Base-by-base conservation (phyloP, 1,140 invertebrate species). In the Periplaneta americana region DNA sequence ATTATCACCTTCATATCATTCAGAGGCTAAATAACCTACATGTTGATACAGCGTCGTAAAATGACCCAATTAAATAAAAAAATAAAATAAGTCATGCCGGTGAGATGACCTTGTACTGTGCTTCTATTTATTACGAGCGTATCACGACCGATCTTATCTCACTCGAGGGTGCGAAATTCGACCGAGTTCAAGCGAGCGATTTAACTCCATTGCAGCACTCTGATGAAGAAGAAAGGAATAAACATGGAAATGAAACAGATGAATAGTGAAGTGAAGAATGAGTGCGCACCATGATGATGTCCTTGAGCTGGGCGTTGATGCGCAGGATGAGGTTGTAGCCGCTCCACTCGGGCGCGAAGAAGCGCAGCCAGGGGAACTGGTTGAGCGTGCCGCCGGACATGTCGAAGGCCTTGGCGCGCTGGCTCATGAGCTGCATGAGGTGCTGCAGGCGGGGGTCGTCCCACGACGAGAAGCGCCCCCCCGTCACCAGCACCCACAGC, bases 401-500 rank as follows among this genome's bases (percentile, higher is more conserved):
- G 80, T 94, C 92, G 82, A 95, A 95, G 0, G 75, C 48, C 32
- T 32, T 76, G 18, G 80, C 36, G 28, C 57, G 15, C 11, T 76
- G 32, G 34, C 81, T 18, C 86, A 96, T 88, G 28, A 95, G 85
- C 17, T 91, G 87, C 2, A 95, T 86, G 33, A 96, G 87, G 17
- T 88, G 87, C n/a, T 89, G 86, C 75, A 95, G 86, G 57, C 91
- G 88, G 2, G 88, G 85, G 84, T 93, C 89, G 79, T 90, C 35
- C 18, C 33, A 34, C 3, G 34, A 86, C 6, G 75, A 86, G 18
- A 91, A 89, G 75, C 89, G 85, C 80, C 91, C 89, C 79, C 95
- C 96, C 11, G 93, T 92, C 1, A 92, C 90, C 39, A 95, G 88
- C 34, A 89, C 91, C 95, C 95, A 96, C 2, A 96, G 84, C 1